Evolutionary conservation across 2,113 vertebrate genomes (phyloP).

Genomic region (Oxygymnocypris stewartii): DNA sequence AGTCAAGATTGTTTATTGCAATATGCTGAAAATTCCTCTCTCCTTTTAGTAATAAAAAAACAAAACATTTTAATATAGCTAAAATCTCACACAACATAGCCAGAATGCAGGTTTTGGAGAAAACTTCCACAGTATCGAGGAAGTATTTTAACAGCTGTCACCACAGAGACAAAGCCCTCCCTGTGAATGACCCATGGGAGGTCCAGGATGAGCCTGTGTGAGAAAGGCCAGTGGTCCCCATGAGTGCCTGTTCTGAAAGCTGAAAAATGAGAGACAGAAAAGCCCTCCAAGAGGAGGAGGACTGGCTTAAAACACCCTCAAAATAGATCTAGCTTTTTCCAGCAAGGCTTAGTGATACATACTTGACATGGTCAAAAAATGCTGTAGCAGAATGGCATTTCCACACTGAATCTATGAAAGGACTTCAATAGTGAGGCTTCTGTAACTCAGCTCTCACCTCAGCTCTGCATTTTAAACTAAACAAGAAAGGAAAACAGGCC

Average conservation of each 20-base stretch:
- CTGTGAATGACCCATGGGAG: conserved; percentile 59
- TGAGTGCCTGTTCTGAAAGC: conserved; percentile 60
- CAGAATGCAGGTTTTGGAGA: background rate
- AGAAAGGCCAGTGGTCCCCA: conserved; percentile 49
- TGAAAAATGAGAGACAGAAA: conserved; percentile 26
- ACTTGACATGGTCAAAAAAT: background rate
- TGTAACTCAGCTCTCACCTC: background rate
- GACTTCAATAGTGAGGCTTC: background rate
- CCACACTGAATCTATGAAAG: background rate
- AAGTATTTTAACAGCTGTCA: conserved; percentile 64
- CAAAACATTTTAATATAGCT: background rate
- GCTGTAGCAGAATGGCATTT: background rate
- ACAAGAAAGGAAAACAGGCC: background rate
- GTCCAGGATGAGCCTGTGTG: conserved; percentile 53
- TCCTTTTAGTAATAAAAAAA: background rate
- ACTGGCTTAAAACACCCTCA: background rate
- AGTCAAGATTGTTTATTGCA: background rate
- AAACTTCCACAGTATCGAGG: background rate
- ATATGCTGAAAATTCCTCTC: background rate
- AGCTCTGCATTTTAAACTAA: background rate
- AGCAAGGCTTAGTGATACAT: background rate
- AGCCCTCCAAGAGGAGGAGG: background rate
- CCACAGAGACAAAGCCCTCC: conserved; percentile 62
- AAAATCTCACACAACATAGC: background rate
- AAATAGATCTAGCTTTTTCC: background rate